Percentiles rank a stretch among this genome's conserved stretches.
Evolutionary conservation across 2,888 invertebrate species (phyloP).

Genomic region (Lasioglossum oenotherae): DNA sequence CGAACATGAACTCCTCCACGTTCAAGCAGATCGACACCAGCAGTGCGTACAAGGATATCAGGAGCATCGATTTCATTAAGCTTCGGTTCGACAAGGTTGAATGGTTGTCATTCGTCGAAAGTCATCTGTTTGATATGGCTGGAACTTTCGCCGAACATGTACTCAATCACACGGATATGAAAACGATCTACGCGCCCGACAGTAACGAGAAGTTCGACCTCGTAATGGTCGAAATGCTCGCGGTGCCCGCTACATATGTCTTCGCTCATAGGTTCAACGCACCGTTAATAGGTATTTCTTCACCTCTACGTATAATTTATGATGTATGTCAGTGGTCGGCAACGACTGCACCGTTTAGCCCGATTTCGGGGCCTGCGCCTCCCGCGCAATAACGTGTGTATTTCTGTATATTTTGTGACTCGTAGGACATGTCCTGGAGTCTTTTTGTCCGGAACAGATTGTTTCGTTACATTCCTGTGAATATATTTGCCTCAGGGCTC

Average conservation of each 20-base stretch:
- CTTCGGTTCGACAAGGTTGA: accelerated
- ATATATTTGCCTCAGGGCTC: too few species aligned
- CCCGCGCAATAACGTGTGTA: too few species aligned
- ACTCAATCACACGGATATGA: slow-evolving; percentile 67
- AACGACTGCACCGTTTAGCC: too few species aligned
- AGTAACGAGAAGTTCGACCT: slow-evolving; percentile 85
- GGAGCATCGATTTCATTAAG: slow-evolving; percentile 23
- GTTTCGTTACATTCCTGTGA: too few species aligned
- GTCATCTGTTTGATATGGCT: accelerated
- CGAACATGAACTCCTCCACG: slow-evolving; percentile 79
- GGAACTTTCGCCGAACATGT: slow-evolving; percentile 16
- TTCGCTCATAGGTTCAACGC: slow-evolving; percentile 86
- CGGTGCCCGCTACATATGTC: slow-evolving; percentile 84
- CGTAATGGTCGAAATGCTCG: slow-evolving; percentile 86
- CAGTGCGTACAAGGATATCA: slow-evolving; percentile 22
- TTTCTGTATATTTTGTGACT: too few species aligned
- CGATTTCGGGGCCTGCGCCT: too few species aligned
- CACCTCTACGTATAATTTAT: not conserved
- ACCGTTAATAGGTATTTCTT: slow-evolving; percentile 84
- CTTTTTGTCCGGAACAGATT: too few species aligned
- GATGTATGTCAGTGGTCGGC: not conserved
- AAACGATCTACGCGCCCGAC: slow-evolving; percentile 53
- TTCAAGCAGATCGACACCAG: slow-evolving; percentile 83
- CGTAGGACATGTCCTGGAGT: too few species aligned
- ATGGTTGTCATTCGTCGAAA: slow-evolving; percentile 14